Base-by-base conservation (phyloP, 1,140 invertebrate species). In the Nasonia vitripennis region DNA sequence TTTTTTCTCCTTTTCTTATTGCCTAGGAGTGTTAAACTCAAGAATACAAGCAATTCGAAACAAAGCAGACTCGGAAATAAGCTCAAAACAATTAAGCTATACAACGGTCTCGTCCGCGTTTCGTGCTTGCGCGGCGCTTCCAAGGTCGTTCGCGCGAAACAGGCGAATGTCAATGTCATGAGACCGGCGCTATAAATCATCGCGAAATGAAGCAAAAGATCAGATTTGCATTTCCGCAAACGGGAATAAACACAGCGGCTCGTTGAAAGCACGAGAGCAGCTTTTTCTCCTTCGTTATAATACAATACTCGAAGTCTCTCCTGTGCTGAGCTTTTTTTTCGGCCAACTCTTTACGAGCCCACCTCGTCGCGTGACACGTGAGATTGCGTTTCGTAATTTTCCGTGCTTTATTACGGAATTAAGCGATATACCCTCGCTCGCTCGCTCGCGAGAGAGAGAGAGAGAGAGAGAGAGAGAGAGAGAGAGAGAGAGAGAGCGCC, bases 331-430 rank as follows among this genome's bases (percentile, higher is more conserved):
- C 27, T 27, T 23, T 68, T 71, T 71, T 71, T 71, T 71, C 27
- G 68, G 68, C 27, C 10, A 34, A 55, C 45, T 27, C 0, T 51
- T 51, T 78, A 78, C 20, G 27, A 78, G 74, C 23, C 45, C 12
- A 41, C 5, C n/a, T 78, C n/a, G 41, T 34, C 14, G 51, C 45
- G 75, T 17, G 78, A 27, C 78, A 79, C 78, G 78, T 55, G 31
- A 79, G 78, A 67, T 79, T 37, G 78, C 78, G 78, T 79, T 79
- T 31, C 55, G 78, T 79, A 79, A 79, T 79, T 79, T 79, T 79
- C 78, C 55, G 27, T 79, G 55, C 78, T 67, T 79, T 67, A 79
- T 79, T 79, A 67, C 48, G 31, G n/a, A 67, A 79, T 79, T 79
- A 79, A 79, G 78, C 67, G 78, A 67, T 79, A 67, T 67, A 67